Evolutionary conservation across 2,797 vertebrate genomes (phyloP).

Genomic region (Rhabdophis nuchalis): DNA sequence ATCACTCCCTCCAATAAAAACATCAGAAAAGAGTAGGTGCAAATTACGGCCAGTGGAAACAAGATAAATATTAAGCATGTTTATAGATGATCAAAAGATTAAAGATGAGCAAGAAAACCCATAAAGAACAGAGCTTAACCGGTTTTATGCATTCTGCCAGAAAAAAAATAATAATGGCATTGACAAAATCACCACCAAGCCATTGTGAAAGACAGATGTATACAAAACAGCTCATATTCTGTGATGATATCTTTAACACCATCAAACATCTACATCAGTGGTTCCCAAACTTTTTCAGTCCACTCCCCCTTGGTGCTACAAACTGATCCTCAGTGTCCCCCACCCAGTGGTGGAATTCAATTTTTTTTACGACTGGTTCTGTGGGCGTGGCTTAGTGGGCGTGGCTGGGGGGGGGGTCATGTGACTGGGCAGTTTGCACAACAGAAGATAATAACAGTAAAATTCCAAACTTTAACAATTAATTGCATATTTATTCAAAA

Average conservation of each 20-base stretch:
- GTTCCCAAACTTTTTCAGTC: too few species aligned
- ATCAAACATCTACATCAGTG: background rate
- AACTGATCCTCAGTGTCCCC: too few species aligned
- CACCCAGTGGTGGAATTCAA: too few species aligned
- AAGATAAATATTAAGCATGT: background rate
- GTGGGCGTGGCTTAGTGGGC: too few species aligned
- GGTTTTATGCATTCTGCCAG: background rate
- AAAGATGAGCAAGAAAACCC: background rate
- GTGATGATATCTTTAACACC: background rate
- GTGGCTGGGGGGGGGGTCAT: too few species aligned
- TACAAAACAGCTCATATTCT: background rate
- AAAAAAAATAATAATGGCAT: background rate
- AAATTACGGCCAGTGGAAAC: background rate
- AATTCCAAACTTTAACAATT: too few species aligned
- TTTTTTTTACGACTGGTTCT: too few species aligned
- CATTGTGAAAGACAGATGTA: background rate
- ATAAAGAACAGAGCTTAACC: background rate
- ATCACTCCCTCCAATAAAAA: background rate
- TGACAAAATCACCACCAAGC: background rate
- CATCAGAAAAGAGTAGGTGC: background rate
- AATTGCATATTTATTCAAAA: too few species aligned
- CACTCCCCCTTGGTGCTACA: too few species aligned
- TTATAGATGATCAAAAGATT: background rate
- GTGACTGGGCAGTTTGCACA: too few species aligned
- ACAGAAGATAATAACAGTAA: too few species aligned